These are phyloP conservation scores for Zoanthus solanderi DNA, from an alignment of 92 coral and sea anemone species.

Conservation along the genomic window DNA sequence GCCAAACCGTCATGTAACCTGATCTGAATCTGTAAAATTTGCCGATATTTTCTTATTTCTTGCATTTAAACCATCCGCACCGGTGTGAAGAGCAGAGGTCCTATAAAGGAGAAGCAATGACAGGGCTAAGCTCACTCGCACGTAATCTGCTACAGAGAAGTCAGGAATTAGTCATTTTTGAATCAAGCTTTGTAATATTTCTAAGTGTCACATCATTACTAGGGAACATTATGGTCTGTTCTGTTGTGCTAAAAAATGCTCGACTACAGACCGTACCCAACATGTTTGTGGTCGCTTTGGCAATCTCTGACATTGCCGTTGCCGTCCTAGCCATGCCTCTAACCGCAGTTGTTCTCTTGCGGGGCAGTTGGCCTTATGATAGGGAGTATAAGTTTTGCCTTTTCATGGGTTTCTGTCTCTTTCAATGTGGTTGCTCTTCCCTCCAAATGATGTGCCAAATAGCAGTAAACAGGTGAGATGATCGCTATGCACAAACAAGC, in stretches of 20 bases:
- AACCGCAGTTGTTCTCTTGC: slow-evolving; percentile 16
- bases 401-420: slow-evolving; percentile 29
- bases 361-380: slow-evolving; percentile 41
- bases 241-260: slow-evolving; percentile 44
- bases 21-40: not conserved
- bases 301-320: slow-evolving; percentile 45
- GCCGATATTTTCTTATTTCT: not conserved
- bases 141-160: not conserved
- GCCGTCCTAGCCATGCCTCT: slow-evolving; percentile 52
- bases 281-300: slow-evolving; percentile 56
- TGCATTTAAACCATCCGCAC: not conserved
- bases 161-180: not conserved
- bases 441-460: slow-evolving; percentile 37
- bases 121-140: too few species aligned
- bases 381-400: slow-evolving; percentile 4
- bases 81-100: not conserved
- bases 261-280: slow-evolving; percentile 56
- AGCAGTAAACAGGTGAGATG: slow-evolving; percentile 31
- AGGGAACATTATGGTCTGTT: slow-evolving; percentile 58
- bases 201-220: slow-evolving; percentile 34
- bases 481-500: too few species aligned
- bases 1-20: not conserved
- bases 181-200: not conserved
- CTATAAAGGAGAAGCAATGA: too few species aligned
- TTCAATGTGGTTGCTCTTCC: slow-evolving; percentile 23